phyloP scores from a whole-genome alignment of 2,888 invertebrate genomes.

The Xanthia icteritia region DNA sequence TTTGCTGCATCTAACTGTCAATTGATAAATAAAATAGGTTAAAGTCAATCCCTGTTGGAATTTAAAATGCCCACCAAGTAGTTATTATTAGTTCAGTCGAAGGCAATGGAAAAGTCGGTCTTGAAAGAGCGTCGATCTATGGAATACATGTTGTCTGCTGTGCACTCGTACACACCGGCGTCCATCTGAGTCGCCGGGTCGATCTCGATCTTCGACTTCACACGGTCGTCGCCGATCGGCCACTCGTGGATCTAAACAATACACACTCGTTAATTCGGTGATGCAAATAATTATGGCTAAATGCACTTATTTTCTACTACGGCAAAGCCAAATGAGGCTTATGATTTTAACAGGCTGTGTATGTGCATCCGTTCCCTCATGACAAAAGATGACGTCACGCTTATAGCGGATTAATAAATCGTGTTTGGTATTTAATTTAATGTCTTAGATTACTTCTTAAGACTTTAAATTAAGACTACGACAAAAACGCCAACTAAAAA shows the following conservation, averaged over 20 bases:
- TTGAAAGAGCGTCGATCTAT: conserved; percentile 97
- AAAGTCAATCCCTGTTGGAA: conserved; percentile 13
- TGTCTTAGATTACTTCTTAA: too few relatives aligned
- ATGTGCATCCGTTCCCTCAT: background rate
- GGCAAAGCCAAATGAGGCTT: background rate
- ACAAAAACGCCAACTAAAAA: background rate
- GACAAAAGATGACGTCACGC: background rate
- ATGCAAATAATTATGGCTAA: background rate
- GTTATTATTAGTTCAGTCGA: conserved; percentile 91
- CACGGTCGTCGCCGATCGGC: conserved; percentile 94
- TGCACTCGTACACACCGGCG: conserved; percentile 98
- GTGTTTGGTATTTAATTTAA: background rate
- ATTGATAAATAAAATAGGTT: conserved; percentile 20
- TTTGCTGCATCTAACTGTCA: conserved; percentile 10
- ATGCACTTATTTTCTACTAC: background rate
- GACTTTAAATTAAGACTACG: too few relatives aligned
- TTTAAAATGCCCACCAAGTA: conserved; percentile 51
- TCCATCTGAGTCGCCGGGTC: conserved; percentile 99
- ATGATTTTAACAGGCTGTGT: background rate
- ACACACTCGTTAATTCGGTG: conserved; percentile 3
- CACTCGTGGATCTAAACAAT: conserved; percentile 95
- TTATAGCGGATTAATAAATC: background rate
- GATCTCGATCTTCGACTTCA: conserved; percentile 98
- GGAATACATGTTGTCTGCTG: conserved; percentile 98
- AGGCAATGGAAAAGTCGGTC: conserved; percentile 97